Evolutionary conservation across 2,888 invertebrate species (phyloP), one percentile per base, ranked within the genome.

Genomic region (Ectropis crepuscularia): DNA sequence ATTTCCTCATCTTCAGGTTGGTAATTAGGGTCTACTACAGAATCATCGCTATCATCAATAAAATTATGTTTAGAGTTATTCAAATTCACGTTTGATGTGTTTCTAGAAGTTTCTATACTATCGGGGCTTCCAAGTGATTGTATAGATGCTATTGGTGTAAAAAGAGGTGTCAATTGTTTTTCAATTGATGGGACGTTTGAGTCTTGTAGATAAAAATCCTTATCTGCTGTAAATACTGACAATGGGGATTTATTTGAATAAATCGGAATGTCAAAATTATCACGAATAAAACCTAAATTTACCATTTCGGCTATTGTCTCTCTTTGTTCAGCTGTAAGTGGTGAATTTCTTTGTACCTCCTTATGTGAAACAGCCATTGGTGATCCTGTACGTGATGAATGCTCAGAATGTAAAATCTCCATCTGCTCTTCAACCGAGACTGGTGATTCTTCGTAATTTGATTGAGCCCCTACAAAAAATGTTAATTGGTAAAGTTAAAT

Each of bases 111-210:
- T 39, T 47, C 47, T 7, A 47, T 47, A 47, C 10, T 47, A 7
- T 16, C 38, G 7, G 60, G 60, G 37, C 60, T 53, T 53, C 28
- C 45, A 10, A 60, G 10, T 12, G 55, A 46, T 6, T 55, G 46
- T 46, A 58, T 11, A 10, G 58, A 58, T 47, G 63, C 12, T 53
- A 63, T 50, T 59, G 63, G 54, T 38, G 63, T 63, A 54, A 63
- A 63, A 54, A 63, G 63, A 10, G 58, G 59, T 63, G 63, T 59
- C 53, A 59, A 54, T 59, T 59, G 58, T 50, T 59, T 59, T 63
- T 53, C 57, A 45, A 59, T 57, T 57, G 47, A 49, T 12, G 53
- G 46, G 37, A 46, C 12, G 10, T 16, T n/a, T 60, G 60, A 37
- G 53, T 60, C 60, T 60, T 39, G 39, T 47, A 39, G 47, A 39